Conservation (phyloP, 2,888 invertebrate species). For the Polia nebulosa region DNA sequence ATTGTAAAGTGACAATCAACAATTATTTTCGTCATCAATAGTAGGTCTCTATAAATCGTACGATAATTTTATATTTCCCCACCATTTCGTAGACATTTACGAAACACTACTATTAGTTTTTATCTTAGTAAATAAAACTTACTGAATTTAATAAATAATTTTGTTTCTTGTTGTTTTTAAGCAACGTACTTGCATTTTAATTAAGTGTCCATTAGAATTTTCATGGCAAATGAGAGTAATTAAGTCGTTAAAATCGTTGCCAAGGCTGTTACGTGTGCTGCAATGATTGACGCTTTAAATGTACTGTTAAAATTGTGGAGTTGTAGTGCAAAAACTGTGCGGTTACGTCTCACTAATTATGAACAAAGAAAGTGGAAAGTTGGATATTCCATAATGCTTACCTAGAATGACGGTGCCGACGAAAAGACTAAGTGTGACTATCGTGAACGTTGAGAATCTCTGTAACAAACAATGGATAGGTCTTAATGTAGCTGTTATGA, state of each 20-base stretch:
- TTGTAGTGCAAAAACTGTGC: conserved; percentile 20
- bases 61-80: conserved; percentile 55
- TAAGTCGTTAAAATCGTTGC: conserved; percentile 64
- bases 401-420: conserved; percentile 98
- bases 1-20: conserved; percentile 49
- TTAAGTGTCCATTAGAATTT: conserved; percentile 68
- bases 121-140: conserved; percentile 46
- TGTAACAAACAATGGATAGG: conserved; percentile 87
- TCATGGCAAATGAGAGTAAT: conserved; percentile 71
- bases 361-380: conserved; percentile 59
- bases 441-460: conserved; percentile 97
- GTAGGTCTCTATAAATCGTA: conserved; percentile 38
- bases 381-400: conserved; percentile 88
- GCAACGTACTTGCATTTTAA: conserved; percentile 66
- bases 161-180: conserved; percentile 50
- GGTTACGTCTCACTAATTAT: conserved; percentile 48
- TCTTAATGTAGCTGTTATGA: conserved; percentile 58
- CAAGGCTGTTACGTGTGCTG: conserved; percentile 65
- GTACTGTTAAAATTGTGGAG: conserved; percentile 35
- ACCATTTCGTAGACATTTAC: conserved; percentile 49
- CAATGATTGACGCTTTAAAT: conserved; percentile 60
- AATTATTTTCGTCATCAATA: conserved; percentile 50
- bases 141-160: conserved; percentile 48
- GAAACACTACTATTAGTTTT: conserved; percentile 51
- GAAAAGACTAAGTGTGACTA: conserved; percentile 97